Evolutionary conservation across 2,113 vertebrate genomes (phyloP).

Genomic region (Vulpes vulpes): DNA sequence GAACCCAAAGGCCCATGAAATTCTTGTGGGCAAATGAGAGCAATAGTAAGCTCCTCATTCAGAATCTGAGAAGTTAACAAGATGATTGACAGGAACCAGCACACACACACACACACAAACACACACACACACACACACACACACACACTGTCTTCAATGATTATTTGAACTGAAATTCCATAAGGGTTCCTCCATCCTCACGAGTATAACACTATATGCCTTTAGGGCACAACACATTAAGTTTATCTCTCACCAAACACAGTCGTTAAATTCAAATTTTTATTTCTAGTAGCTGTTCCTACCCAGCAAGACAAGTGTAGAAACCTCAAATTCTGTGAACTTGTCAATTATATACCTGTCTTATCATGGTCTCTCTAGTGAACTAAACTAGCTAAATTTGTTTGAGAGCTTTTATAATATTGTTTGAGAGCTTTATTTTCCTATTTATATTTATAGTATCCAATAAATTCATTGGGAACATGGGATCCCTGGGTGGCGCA

Average conservation of each 20-base stretch:
- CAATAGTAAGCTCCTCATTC: neutral
- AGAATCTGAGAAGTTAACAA: neutral
- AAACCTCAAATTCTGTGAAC: neutral
- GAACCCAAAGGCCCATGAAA: neutral
- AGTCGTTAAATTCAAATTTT: neutral
- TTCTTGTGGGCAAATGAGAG: neutral
- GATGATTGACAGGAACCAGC: neutral
- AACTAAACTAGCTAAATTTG: neutral
- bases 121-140: too few species aligned
- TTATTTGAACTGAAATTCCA: neutral
- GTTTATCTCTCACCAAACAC: neutral
- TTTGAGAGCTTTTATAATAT: neutral
- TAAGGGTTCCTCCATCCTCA: neutral
- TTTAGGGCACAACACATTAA: neutral
- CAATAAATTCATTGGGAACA: neutral
- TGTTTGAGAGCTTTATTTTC: neutral
- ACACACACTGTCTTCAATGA: neutral
- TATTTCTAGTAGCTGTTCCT: neutral
- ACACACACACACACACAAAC: too few species aligned
- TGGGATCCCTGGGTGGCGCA: too few species aligned
- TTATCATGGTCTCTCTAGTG: neutral
- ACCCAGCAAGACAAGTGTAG: neutral
- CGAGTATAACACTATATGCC: neutral
- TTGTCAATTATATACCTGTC: neutral
- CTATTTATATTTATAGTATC: neutral